phyloP scores from a whole-genome alignment of 1,140 invertebrate species.

The Apis mellifera region Amel_HAv3.1 CM009931.2:18503001-18503500 shows the following conservation, averaged over 20 bases:
- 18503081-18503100: constrained; percentile 40
- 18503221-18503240: constrained; percentile 12
- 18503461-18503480: no score
- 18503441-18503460: no score
- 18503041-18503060: constrained; percentile 71
- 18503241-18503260: background rate
- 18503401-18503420: no score
- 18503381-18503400: no score
- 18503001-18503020: constrained; percentile 58
- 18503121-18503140: constrained; percentile 60
- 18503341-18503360: no score
- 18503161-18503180: constrained; percentile 29
- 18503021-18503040: constrained; percentile 64
- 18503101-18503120: constrained; percentile 46
- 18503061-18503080: constrained; percentile 67
- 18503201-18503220: background rate
- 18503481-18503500: no score
- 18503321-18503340: no score
- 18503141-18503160: constrained; percentile 36
- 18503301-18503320: no score
- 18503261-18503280: constrained; percentile 9
- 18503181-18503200: constrained; percentile 27
- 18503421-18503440: no score
- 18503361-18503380: no score
- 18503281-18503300: background rate